Base-by-base conservation (phyloP, 2,888 invertebrate genomes). In the Catocala nupta region DNA sequence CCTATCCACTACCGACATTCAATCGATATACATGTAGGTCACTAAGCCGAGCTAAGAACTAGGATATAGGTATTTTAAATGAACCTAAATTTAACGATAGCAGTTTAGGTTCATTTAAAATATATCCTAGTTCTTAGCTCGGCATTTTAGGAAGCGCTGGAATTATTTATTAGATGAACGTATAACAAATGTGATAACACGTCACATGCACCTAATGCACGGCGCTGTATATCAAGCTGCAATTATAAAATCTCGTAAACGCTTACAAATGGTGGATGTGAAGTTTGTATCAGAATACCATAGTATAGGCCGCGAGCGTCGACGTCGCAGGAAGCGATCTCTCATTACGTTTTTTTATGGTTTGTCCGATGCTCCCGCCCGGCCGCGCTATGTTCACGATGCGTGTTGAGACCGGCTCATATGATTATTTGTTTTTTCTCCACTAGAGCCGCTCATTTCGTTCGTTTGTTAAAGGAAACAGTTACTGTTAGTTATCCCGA, bases 341-440 rank as follows among this genome's bases (percentile, higher is more conserved):
- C 92, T 92, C 93, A 91, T 91, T 92, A 91, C 87, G 83, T 88
- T 92, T 93, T 92, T 93, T 93, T 92, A 90, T 88, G 88, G 86
- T 86, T 85, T 91, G 90, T 90, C 86, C 90, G 89, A 90, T 91
- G 90, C 88, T 87, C 89, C 89, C 89, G 88, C 69, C 76, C 72
- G 75, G 79, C 61, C 77, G 73, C 68, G 78, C 72, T 78, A 75
- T 81, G 75, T 71, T 78, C 76, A 73, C 79, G 77, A 83, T 79
- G 81, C 80, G 71, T 77, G 65, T 73, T 44, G 57, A 68, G 71
- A 79, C 76, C 67, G 78, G 71, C 77, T 81, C 72, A 71, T 73
- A 68, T 79, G 75, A 82, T 83, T 82, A 79, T 78, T 78, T 79
- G 74, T 77, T 80, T 75, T 63, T 73, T 39, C 9, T 39, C 36